Percentiles rank a stretch among this genome's conserved stretches.
Conservation (phyloP, 2,888 invertebrate species). For the Lepidocyrtoides sp. region DNA sequence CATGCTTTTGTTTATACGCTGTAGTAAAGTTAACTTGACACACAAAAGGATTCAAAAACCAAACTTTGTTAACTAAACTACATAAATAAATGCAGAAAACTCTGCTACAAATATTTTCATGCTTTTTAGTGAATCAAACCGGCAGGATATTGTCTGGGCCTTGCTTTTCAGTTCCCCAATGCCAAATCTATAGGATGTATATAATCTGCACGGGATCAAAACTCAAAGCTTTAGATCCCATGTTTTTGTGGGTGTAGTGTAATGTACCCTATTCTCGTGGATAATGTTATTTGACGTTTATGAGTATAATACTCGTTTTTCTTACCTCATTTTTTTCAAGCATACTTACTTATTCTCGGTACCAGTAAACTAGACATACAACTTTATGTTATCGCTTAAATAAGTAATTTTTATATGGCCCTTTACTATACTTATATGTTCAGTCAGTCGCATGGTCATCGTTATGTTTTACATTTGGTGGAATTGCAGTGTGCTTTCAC, state of each 20-base stretch:
- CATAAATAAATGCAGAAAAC: too few species aligned
- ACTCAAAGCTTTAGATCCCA: background rate
- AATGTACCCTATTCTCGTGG: background rate
- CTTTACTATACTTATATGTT: background rate
- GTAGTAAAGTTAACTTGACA: too few species aligned
- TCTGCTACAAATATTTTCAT: too few species aligned
- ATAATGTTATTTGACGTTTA: slow-evolving; percentile 32
- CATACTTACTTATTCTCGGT: background rate
- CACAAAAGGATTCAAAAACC: too few species aligned
- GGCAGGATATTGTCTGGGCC: too few species aligned
- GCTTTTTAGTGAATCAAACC: too few species aligned
- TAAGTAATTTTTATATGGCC: background rate
- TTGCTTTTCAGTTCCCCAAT: too few species aligned
- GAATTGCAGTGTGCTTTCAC: slow-evolving; percentile 34
- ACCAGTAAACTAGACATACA: background rate
- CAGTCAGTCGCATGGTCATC: background rate
- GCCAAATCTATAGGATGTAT: too few species aligned
- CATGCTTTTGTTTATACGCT: too few species aligned
- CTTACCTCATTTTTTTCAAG: slow-evolving; percentile 46
- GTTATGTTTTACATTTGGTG: slow-evolving; percentile 26
- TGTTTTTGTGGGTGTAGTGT: background rate
- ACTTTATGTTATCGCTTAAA: background rate
- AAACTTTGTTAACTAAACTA: too few species aligned
- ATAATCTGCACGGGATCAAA: too few species aligned
- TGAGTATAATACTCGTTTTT: slow-evolving; percentile 40